Base-by-base conservation (phyloP, 2,113 vertebrate species). In the Thalassoma bifasciatum region DNA sequence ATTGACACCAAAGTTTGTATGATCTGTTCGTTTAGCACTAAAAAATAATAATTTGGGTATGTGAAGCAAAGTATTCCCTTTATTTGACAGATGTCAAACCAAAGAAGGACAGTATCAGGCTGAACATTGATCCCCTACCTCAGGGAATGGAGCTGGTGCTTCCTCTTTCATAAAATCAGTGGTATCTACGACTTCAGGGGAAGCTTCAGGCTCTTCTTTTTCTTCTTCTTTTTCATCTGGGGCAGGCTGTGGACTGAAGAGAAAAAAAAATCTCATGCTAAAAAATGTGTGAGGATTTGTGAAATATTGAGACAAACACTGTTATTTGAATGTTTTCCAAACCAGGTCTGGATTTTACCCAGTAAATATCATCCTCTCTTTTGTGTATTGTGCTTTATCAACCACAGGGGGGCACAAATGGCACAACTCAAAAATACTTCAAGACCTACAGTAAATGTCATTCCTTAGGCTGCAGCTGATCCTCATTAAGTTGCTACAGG, bases 401-500 rank as follows among this genome's bases (percentile, higher is more conserved):
- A 64, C 84, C 90, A 89, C 90, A 79, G 86, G 88, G 68, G 77
- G 88, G 88, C 82, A 59, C 47, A 71, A 16, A 53, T 22, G 65
- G 40, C 47, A 75, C 40, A 73, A 61, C 30, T 66, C 54, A 44
- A 7, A 8, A 42, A 58, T 56, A 30, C n/a, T n/a, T 30, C 30
- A 3, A 22, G 14, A 60, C 51, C 47, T 24, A 12, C 37, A 52
- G 50, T 1, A 38, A 0, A 38, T 26, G 19, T 12, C 14, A 51
- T 14, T 66, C 16, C 64, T 66, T 10, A 40, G 5, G 44, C 21
- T 42, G 19, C 22, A 65, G 44, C 26, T 79, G 13, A 26, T 40
- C 34, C 50, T 24, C n/a, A 74, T 63, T n/a, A 26, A 56, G 40
- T 7, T 56, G 14, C 40, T 22, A 53, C 11, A 66, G 16, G 3